Evolutionary conservation across 2,888 invertebrate species (phyloP).

Genomic region (Ornithoptera priamus): DNA sequence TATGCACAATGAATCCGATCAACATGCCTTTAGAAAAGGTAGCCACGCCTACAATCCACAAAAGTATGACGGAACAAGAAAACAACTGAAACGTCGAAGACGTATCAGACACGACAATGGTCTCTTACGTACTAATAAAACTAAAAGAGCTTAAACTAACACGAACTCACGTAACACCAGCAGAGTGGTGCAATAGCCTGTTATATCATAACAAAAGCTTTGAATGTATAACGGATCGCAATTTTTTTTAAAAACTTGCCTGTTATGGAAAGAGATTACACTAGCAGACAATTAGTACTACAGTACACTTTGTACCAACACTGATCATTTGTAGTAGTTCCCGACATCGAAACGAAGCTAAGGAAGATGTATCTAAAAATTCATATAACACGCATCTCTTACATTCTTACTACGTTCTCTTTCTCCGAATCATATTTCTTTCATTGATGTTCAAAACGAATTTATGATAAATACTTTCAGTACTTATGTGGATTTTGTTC

Average conservation of each 20-base stretch:
- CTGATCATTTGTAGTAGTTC: no score
- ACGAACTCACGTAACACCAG: background rate
- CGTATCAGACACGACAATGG: background rate
- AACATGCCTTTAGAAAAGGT: slow-evolving; percentile 68
- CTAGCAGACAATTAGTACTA: background rate
- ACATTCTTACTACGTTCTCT: no score
- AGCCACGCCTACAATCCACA: slow-evolving; percentile 63
- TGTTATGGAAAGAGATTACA: background rate
- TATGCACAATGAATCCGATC: slow-evolving; percentile 80
- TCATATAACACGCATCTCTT: no score
- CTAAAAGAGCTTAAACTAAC: background rate
- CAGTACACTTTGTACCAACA: no score
- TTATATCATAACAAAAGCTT: slow-evolving; percentile 12
- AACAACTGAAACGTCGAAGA: background rate
- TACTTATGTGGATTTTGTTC: background rate
- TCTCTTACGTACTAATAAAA: background rate
- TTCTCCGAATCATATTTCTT: no score
- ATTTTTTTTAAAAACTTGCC: no score
- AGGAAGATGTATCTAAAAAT: no score
- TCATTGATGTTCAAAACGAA: no score
- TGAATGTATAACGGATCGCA: background rate
- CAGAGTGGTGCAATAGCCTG: background rate
- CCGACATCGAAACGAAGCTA: no score
- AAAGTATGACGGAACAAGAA: slow-evolving; percentile 16
- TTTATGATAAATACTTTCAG: no score